Percentiles rank a stretch among this genome's conserved stretches.
These are phyloP conservation scores for Trypoxylon attenuatum DNA, from an alignment of 2,888 invertebrate species.

Conservation along the genomic window DNA sequence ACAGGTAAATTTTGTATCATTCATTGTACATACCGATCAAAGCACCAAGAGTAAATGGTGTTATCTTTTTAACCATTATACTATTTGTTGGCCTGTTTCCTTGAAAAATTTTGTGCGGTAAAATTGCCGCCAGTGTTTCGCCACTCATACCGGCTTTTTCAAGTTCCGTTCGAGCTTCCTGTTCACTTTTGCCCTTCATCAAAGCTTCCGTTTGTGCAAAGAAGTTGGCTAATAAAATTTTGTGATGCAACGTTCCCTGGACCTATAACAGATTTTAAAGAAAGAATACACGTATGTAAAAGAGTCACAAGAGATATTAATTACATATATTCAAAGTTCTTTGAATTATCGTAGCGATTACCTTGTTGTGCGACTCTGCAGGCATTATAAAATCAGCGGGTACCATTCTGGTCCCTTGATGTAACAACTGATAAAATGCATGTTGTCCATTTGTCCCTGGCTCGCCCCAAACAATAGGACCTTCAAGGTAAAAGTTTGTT, in stretches of 20 bases:
- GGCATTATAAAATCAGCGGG: conserved; percentile 98
- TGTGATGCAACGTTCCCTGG: conserved; percentile 88
- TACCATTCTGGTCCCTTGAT: conserved; percentile 93
- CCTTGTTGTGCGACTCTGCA: conserved; percentile 88
- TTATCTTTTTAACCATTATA: conserved; percentile 91
- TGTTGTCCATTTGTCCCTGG: conserved; percentile 99
- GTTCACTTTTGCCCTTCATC: conserved; percentile 86
- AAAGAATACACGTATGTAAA: conserved; percentile 4
- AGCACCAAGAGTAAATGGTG: conserved; percentile 94
- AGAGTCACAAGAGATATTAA: not conserved
- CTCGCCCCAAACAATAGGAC: conserved; percentile 88
- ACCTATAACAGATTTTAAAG: too few relatives aligned
- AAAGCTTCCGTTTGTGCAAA: conserved; percentile 99
- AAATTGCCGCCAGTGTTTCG: conserved; percentile 84
- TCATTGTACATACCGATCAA: conserved; percentile 89
- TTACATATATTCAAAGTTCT: not conserved
- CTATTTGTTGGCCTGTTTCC: conserved; percentile 99
- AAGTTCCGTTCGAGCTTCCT: conserved; percentile 87
- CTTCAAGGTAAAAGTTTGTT: conserved; percentile 43
- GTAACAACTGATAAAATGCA: conserved; percentile 99
- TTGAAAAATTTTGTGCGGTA: conserved; percentile 97
- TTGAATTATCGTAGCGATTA: too few relatives aligned
- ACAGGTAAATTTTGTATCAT: too few relatives aligned
- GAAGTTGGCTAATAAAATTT: conserved; percentile 97
- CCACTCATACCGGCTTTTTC: conserved; percentile 85